Percentiles rank a stretch among this genome's conserved stretches.
Conservation (phyloP, 2,888 invertebrate genomes). For the Heteromurus nitidus region DNA sequence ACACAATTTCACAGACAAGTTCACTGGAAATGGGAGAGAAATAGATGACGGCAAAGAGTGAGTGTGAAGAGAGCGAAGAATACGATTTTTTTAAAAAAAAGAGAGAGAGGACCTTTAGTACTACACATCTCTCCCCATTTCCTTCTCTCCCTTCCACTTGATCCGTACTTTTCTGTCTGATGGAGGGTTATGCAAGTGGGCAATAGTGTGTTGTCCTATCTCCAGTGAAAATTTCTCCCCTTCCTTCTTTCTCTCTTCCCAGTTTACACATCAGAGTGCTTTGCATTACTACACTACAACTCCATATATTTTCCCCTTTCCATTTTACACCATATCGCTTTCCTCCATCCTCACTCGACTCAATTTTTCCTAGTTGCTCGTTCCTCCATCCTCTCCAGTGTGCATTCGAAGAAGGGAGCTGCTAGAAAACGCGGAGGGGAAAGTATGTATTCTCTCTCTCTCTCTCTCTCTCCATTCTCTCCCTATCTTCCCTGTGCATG, state of each 20-base stretch:
- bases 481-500: too few species aligned
- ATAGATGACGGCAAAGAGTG: background rate
- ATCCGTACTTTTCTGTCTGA: slow-evolving; percentile 32
- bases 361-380: too few species aligned
- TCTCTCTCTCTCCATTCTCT: slow-evolving; percentile 7
- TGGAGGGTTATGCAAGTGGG: slow-evolving; percentile 4
- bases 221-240: background rate
- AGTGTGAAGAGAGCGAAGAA: background rate
- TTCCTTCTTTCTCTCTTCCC: background rate
- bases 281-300: background rate
- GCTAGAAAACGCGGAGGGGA: too few species aligned
- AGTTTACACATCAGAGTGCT: too few species aligned
- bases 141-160: slow-evolving; percentile 19
- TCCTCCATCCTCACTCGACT: too few species aligned
- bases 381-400: too few species aligned
- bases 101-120: too few species aligned
- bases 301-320: background rate
- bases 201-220: slow-evolving; percentile 7
- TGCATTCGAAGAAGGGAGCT: too few species aligned
- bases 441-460: too few species aligned
- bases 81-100: too few species aligned
- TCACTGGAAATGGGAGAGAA: slow-evolving; percentile 4
- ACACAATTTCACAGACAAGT: too few species aligned
- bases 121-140: slow-evolving; percentile 10
- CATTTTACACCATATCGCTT: too few species aligned